Evolutionary conservation across 92 coral and sea anemone species (phyloP).

Genomic region (Meandrina meandrites): DNA sequence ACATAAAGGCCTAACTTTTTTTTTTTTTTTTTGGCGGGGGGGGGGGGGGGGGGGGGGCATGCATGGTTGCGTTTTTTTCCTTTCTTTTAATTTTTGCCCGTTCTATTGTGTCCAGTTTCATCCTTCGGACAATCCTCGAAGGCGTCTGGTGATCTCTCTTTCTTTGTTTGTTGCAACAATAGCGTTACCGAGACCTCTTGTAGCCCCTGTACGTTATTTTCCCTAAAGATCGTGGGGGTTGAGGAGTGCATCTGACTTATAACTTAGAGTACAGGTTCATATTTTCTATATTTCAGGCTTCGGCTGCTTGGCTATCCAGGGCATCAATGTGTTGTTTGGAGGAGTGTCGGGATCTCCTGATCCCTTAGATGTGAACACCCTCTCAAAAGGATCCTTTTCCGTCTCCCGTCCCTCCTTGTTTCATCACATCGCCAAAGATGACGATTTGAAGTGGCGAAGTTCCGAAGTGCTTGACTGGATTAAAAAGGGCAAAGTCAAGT

Average conservation of each 20-base stretch:
- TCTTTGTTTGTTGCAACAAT: background rate
- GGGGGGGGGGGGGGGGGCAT: too few relatives aligned
- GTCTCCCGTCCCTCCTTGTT: conserved; percentile 52
- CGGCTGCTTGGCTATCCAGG: conserved; percentile 59
- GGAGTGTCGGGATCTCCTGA: conserved; percentile 65
- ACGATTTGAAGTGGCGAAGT: conserved; percentile 61
- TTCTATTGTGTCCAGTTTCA: background rate
- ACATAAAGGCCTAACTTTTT: too few relatives aligned
- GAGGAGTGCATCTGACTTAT: background rate
- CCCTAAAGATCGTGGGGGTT: too few relatives aligned
- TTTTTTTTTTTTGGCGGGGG: too few relatives aligned
- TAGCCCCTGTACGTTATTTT: too few relatives aligned
- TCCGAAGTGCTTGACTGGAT: conserved; percentile 66
- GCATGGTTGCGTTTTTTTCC: too few relatives aligned
- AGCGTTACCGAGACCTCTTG: too few relatives aligned
- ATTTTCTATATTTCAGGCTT: conserved; percentile 39
- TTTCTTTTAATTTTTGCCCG: too few relatives aligned
- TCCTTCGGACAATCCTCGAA: background rate
- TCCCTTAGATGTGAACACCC: conserved; percentile 38
- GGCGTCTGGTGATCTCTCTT: background rate
- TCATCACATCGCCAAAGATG: conserved; percentile 46
- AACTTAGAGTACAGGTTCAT: background rate
- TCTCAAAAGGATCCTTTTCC: conserved; percentile 52
- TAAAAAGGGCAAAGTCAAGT: conserved; percentile 54
- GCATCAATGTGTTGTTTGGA: conserved; percentile 64